A percentile compares a stretch with the other conserved stretches of the same genome.
phyloP scores from a whole-genome alignment of 2,888 invertebrate species.

The Julus scandinavius region DNA sequence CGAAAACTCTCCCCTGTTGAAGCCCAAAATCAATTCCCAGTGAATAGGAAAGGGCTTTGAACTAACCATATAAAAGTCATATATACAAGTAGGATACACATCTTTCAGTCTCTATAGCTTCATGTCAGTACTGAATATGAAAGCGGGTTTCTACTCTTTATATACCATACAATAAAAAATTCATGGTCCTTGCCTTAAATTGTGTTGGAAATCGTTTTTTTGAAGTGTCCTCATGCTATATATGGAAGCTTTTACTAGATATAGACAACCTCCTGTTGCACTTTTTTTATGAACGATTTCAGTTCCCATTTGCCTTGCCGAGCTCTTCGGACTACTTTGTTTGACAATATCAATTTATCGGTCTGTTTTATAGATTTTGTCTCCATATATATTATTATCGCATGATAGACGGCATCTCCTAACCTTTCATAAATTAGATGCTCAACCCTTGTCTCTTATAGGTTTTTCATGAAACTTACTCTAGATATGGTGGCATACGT shows the following conservation, averaged over 20 bases:
- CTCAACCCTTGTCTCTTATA: neutral
- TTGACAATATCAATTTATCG: conserved; percentile 25
- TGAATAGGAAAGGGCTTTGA: too few relatives aligned
- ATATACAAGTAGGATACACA: too few relatives aligned
- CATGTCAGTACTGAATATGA: neutral
- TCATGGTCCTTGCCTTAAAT: neutral
- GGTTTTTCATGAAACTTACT: neutral
- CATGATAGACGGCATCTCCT: conserved; percentile 13
- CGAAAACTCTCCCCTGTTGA: too few relatives aligned
- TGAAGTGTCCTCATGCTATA: neutral
- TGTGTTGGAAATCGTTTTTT: conserved; percentile 22
- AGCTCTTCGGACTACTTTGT: neutral
- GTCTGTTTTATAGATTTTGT: conserved; percentile 2
- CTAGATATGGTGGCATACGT: neutral
- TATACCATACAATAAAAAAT: neutral
- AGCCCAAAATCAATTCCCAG: too few relatives aligned
- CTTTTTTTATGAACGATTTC: conserved; percentile 5
- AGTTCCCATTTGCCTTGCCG: neutral
- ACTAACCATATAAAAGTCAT: too few relatives aligned
- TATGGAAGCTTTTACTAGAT: neutral
- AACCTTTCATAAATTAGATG: neutral
- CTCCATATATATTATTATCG: conserved; percentile 24
- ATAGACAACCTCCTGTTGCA: conserved; percentile 38
- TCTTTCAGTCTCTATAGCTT: too few relatives aligned
- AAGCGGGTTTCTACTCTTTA: neutral